Evolutionary conservation across 1,140 invertebrate species (phyloP), one percentile per base, ranked within the genome.

Genomic region (Diorhabda elongata): DNA sequence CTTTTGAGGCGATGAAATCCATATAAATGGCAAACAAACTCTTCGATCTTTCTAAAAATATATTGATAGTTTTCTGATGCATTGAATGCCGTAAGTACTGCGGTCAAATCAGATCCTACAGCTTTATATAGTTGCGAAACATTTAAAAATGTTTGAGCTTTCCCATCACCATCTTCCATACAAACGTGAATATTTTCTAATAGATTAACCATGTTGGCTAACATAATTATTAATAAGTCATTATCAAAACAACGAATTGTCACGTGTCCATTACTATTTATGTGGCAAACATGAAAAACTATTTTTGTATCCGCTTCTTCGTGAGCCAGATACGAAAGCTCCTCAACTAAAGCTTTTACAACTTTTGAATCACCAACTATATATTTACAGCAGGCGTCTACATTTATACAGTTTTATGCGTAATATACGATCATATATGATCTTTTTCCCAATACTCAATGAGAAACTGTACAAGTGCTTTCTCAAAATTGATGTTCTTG

Each of bases 301-400:
- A 75, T 74, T 61, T 71, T 74, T 11, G 71, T 71, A 69, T 74
- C 76, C 5, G 72, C 74, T 72, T 78, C 76, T 75, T 78, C 74
- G 68, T 76, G 77, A 43, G 69, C 73, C 70, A 58, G 41, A 68
- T 73, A 77, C 8, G 58, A 67, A 26, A 62, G 57, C 59, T 64
- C 47, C 60, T 63, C 59, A 43, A 63, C 58, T 42, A 44, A 7
- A 64, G 69, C 67, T 63, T 67, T 66, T 41, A 64, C 43, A 5
- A 60, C 26, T 26, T 26, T 26, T 26, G 26, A 26, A 26, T 26
- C 26, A 26, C 1, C 26, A 26, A 26, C 26, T 26, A 26, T 26
- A 26, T 26, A 26, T 1, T 26, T 26, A 26, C 26, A 26, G 26
- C 26, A 26, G 26, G 26, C 0, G 1, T 26, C 26, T 26, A 1